Percentiles rank a stretch among this genome's conserved stretches.
Conservation (phyloP, 2,888 invertebrate species). For the Oscheius sp. region DNA sequence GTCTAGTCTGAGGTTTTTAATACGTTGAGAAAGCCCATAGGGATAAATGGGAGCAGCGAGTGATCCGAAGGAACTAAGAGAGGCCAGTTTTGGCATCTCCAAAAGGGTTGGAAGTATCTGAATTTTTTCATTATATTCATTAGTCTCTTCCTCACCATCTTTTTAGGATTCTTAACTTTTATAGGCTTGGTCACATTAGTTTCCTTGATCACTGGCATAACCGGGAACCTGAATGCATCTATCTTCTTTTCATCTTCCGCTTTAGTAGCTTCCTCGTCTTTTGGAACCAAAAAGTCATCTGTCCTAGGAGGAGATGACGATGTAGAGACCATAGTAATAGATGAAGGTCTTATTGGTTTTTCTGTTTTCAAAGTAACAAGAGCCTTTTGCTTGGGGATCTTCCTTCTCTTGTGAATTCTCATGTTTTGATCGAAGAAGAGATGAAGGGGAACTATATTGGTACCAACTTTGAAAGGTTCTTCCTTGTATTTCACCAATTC, state of each 20-base stretch:
- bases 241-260: conserved; percentile 5
- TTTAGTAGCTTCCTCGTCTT: neutral
- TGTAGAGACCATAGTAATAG: neutral
- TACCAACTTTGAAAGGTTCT: conserved; percentile 23
- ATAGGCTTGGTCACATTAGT: no score
- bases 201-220: no score
- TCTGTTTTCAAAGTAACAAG: neutral
- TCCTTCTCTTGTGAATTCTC: conserved; percentile 10
- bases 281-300: conserved; percentile 15
- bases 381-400: neutral
- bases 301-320: neutral
- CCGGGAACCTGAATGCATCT: conserved; percentile 12
- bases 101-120: conserved; percentile 12
- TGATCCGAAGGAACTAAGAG: conserved; percentile 10
- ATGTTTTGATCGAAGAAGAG: conserved; percentile 20
- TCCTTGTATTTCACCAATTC: conserved; percentile 5
- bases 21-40: conserved; percentile 3
- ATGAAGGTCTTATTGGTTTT: neutral
- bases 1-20: neutral
- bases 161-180: no score
- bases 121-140: neutral
- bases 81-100: conserved; percentile 15
- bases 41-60: conserved; percentile 13
- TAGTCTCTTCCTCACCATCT: neutral
- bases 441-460: conserved; percentile 10